These are phyloP conservation scores for Homarus gammarus DNA, from an alignment of 2,888 invertebrate genomes.

Conservation along the genomic window DNA sequence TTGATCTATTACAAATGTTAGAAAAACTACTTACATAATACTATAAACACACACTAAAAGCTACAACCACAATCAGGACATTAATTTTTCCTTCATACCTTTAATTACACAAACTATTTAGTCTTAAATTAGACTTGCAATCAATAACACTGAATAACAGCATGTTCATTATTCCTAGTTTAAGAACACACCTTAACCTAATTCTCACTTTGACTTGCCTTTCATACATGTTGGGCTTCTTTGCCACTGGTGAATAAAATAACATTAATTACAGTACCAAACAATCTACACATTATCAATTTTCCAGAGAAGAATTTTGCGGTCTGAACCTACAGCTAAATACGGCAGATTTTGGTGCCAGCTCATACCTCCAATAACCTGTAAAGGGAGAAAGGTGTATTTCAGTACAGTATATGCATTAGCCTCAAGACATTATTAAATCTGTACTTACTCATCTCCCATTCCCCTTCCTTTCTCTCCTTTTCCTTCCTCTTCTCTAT, in stretches of 20 bases:
- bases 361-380: conserved; percentile 72
- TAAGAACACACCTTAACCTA: not conserved
- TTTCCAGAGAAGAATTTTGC: conserved; percentile 71
- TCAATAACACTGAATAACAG: no score
- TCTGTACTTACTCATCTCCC: no score
- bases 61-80: no score
- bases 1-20: no score
- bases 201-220: not conserved
- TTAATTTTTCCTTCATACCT: no score
- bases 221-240: not conserved
- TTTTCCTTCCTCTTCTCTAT: no score
- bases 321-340: conserved; percentile 72
- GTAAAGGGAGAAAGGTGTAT: conserved; percentile 2
- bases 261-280: not conserved
- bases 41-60: no score
- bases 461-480: no score
- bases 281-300: conserved; percentile 61
- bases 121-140: no score
- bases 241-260: not conserved
- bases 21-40: no score
- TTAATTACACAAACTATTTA: no score
- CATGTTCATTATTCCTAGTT: not conserved
- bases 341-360: conserved; percentile 74
- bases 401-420: not conserved
- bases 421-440: no score